Conservation (phyloP, 2,797 vertebrate species). For the Sebastolobus altivelis region DNA sequence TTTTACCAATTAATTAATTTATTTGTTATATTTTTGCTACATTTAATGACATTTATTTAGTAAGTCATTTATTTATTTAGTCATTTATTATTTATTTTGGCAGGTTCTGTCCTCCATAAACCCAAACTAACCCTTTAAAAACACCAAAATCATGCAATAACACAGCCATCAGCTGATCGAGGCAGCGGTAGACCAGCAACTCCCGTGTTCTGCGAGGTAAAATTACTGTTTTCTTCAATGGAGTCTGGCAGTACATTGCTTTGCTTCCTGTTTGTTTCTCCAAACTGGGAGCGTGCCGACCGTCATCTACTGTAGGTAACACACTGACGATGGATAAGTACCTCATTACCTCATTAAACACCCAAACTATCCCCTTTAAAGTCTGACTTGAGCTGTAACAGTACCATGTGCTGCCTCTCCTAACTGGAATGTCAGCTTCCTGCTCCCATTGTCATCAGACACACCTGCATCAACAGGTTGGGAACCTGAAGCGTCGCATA, state of each 20-base stretch:
- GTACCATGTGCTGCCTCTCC: constrained; percentile 20
- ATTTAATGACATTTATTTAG: too few species aligned
- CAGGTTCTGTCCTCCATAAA: too few species aligned
- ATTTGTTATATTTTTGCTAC: too few species aligned
- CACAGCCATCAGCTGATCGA: too few species aligned
- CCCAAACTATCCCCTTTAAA: not conserved
- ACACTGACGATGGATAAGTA: not conserved
- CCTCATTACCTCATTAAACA: too few species aligned
- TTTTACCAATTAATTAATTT: too few species aligned
- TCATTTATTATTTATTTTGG: too few species aligned
- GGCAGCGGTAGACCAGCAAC: too few species aligned
- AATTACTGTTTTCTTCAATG: not conserved
- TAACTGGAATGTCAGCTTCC: constrained; percentile 44
- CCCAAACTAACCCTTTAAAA: too few species aligned
- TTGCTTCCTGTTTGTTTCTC: not conserved
- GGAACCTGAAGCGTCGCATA: not conserved
- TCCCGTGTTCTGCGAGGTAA: too few species aligned
- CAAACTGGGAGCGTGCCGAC: not conserved
- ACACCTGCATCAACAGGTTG: constrained; percentile 3
- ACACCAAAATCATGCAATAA: too few species aligned
- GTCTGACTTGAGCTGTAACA: not conserved
- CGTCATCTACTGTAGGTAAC: not conserved
- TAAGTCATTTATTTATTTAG: too few species aligned
- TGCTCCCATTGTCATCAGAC: constrained; percentile 28
- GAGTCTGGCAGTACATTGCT: not conserved